Conservation (phyloP, 2,113 vertebrate species). For the Myotis yumanensis region DNA sequence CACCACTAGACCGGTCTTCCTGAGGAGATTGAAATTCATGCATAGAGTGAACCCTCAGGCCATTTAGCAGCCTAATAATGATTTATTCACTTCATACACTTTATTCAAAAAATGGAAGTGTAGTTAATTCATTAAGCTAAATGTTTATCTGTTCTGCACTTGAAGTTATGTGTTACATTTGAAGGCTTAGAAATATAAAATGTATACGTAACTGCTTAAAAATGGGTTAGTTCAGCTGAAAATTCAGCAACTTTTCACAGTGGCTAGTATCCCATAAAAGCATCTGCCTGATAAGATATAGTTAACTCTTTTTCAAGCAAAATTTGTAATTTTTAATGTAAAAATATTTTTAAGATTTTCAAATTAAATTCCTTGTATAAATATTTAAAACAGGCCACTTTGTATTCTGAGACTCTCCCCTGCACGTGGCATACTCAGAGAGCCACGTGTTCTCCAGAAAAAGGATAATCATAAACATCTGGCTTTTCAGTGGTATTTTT, state of each 20-base stretch:
- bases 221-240: constrained; percentile 62
- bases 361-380: background rate
- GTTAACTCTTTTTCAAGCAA: constrained; percentile 18
- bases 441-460: constrained; percentile 40
- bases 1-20: background rate
- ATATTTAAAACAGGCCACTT: background rate
- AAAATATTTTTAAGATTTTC: constrained; percentile 28
- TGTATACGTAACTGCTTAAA: background rate
- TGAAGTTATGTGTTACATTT: background rate
- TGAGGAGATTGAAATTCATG: constrained; percentile 11
- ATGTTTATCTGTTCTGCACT: background rate
- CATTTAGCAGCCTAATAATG: background rate
- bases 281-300: constrained; percentile 10
- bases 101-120: background rate
- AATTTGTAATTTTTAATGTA: background rate
- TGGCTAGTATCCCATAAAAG: background rate
- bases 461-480: constrained; percentile 61
- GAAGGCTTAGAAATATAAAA: constrained; percentile 11
- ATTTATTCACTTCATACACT: constrained; percentile 43
- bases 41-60: background rate
- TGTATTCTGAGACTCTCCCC: background rate
- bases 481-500: background rate
- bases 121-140: background rate
- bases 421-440: background rate
- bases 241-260: constrained; percentile 64